Conservation (phyloP, 2,797 vertebrate genomes). For the Acrossocheilus fasciatus region DNA sequence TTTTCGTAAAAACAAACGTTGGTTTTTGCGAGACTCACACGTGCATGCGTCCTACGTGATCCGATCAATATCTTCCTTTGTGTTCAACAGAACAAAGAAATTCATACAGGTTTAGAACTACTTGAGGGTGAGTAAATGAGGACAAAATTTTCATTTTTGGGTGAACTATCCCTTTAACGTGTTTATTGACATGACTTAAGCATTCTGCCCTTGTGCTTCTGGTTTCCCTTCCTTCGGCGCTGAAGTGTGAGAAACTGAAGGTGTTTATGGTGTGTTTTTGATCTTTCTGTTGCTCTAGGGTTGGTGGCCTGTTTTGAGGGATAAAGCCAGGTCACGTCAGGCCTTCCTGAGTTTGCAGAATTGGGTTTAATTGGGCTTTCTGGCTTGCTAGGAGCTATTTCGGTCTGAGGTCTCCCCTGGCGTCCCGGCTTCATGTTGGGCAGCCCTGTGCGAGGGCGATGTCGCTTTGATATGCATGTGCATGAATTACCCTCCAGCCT, state of each 20-base stretch:
- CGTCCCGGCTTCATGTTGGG: constrained; percentile 65
- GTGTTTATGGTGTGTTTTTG: constrained; percentile 35
- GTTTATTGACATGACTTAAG: not conserved
- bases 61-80: too few relatives aligned
- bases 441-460: constrained; percentile 40
- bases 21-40: too few relatives aligned
- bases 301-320: constrained; percentile 34
- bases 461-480: constrained; percentile 32
- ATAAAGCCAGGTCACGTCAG: constrained; percentile 53
- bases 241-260: constrained; percentile 11
- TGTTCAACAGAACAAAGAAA: too few relatives aligned
- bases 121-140: too few relatives aligned
- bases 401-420: constrained; percentile 74
- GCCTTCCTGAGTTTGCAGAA: constrained; percentile 72
- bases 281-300: constrained; percentile 28
- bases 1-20: too few relatives aligned
- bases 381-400: constrained; percentile 77
- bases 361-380: constrained; percentile 75
- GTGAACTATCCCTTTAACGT: too few relatives aligned
- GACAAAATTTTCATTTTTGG: too few relatives aligned
- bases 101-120: too few relatives aligned
- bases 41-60: too few relatives aligned
- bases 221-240: not conserved
- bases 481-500: constrained; percentile 41
- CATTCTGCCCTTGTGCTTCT: not conserved